A percentile compares a stretch with the other conserved stretches of the same genome.
These are phyloP conservation scores for Mylabris phalerata DNA, from an alignment of 1,140 invertebrate genomes.

Conservation along the genomic window DNA sequence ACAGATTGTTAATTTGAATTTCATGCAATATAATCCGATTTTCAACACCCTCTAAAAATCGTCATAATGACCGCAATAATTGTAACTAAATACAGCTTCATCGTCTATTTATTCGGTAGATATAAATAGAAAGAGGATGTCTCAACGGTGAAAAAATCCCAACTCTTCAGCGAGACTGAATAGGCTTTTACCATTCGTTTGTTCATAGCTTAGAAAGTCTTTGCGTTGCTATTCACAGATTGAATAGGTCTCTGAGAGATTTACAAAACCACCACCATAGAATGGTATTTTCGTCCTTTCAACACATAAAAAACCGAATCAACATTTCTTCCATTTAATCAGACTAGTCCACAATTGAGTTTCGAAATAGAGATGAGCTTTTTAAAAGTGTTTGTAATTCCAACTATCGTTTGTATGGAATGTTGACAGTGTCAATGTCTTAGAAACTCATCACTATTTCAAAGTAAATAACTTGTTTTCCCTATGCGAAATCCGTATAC, in stretches of 20 bases:
- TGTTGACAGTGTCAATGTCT: conserved; percentile 12
- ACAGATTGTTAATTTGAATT: too few relatives aligned
- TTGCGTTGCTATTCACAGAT: conserved; percentile 12
- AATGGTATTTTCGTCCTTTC: background rate
- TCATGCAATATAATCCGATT: too few relatives aligned
- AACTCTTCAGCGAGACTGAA: background rate
- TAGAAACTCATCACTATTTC: conserved; percentile 12
- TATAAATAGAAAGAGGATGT: background rate
- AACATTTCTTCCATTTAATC: conserved; percentile 5
- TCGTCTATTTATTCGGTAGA: too few relatives aligned
- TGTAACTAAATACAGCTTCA: too few relatives aligned
- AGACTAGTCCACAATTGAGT: too few relatives aligned
- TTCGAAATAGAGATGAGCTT: too few relatives aligned
- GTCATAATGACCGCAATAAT: too few relatives aligned
- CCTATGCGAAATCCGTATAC: conserved; percentile 12
- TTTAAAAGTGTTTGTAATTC: too few relatives aligned
- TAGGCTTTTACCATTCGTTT: conserved; percentile 6
- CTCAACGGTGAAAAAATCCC: background rate
- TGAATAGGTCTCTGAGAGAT: conserved; percentile 6
- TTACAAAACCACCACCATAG: conserved; percentile 3
- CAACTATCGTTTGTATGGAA: background rate
- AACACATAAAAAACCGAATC: conserved; percentile 9
- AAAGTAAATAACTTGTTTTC: conserved; percentile 22
- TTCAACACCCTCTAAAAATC: too few relatives aligned
- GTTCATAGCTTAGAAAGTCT: conserved; percentile 11